Evolutionary conservation across 2,797 vertebrate species (phyloP), one percentile per base, ranked within the genome.

Genomic region (Sphenodon punctatus): DNA sequence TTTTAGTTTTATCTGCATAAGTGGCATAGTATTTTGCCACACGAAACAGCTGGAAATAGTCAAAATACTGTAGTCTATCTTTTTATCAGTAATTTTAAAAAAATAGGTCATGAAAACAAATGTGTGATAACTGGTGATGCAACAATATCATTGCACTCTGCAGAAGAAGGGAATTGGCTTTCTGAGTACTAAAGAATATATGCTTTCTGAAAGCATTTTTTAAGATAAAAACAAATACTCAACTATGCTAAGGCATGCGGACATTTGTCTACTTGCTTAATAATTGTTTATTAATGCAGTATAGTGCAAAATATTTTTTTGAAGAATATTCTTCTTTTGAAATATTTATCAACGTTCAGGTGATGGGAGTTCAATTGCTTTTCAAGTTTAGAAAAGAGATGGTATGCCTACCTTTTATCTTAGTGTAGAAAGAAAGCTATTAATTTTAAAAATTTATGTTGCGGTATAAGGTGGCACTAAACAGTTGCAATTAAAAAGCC

Each of bases 211-310:
- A n/a, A n/a, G n/a, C n/a, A n/a, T n/a, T n/a, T n/a, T n/a, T 56
- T 16, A 30, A 32, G 53, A 56, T 56, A 56, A 20, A 72, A 72
- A 34, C 41, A 43, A 15, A 48, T n/a, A 25, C 17, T 48, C 55
- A 48, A 14, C 9, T 42, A n/a, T n/a, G n/a, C n/a, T n/a, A n/a
- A n/a, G n/a, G n/a, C n/a, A n/a, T n/a, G n/a, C n/a, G n/a, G n/a
- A 85, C 85, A 82, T 89, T 91, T 88, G 17, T 64, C 71, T 87
- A 46, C 84, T 82, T 91, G 66, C 81, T 88, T 86, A 43, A 14
- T 84, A 81, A 73, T 78, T 81, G 78, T n/a, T 89, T 92, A 82
- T 84, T 84, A 82, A 89, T 86, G 64, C 46, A 45, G 49, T 41
- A 70, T 56, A 89, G 41, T 67, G 78, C 84, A 88, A 89, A 48